Evolutionary conservation across 2,113 vertebrate genomes (phyloP), one percentile per base, ranked within the genome.

Genomic region (Epinephelus fuscoguttatus): DNA sequence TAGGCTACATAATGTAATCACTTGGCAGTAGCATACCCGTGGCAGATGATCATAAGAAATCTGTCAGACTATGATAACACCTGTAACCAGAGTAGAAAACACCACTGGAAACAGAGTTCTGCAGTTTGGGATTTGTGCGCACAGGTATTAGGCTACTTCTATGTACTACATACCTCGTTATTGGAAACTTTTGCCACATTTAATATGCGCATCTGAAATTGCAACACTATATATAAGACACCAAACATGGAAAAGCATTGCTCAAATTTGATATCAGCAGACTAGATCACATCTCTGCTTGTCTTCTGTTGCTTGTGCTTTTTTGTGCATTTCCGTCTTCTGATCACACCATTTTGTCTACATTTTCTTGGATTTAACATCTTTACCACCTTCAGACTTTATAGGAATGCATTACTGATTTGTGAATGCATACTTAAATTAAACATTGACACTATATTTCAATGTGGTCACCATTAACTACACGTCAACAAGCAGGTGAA

Each of bases 381-480:
- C 33, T 21, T 53, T 42, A 47, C 25, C 55, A 37, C 25, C 70
- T 69, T 30, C 11, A 40, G 33, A 55, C 56, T 67, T 52, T 15
- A 47, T 8, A 25, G 37, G 59, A 30, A 50, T 18, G 14, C 40
- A 76, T 63, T 60, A 71, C 74, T 61, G 30, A 78, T 33, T 61
- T 14, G 10, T 13, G 18, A 67, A 50, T 42, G 61, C 15, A 9
- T 27, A n/a, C 59, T 6, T 6, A 23, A 2, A 21, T 70, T 13
- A 67, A 67, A 78, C 50, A 68, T 37, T 42, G 21, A 57, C 49
- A 4, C 11, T 42, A 1, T 23, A 1, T 17, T 17, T 23, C n/a
- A 21, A 11, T 4, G 0, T 37, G 6, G 19, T 27, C 15, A 2
- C 37, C 12, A 8, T 8, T 45, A 56, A 66, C 21, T 6, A 5